Evolutionary conservation across 2,888 invertebrate species (phyloP).

Genomic region (Scaptomyza polygonia): DNA sequence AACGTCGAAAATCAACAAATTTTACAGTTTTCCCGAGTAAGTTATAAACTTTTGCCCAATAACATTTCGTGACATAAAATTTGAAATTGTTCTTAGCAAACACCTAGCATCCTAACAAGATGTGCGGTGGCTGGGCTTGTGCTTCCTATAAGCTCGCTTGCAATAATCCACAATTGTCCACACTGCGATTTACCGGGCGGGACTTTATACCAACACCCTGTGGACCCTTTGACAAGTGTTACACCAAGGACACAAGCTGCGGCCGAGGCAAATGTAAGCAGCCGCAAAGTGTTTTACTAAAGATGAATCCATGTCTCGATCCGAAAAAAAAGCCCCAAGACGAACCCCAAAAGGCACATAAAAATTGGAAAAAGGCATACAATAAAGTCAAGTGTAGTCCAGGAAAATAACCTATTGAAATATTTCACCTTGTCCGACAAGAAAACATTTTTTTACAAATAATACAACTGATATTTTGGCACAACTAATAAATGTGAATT

Average conservation of each 20-base stretch:
- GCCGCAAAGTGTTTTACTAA: slow-evolving; percentile 19
- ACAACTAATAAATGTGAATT: neutral
- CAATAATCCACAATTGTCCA: slow-evolving; percentile 61
- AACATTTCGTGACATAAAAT: neutral
- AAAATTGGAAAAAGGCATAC: slow-evolving; percentile 23
- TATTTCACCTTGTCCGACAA: too few relatives aligned
- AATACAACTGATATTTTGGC: neutral
- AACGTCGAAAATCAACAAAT: slow-evolving; percentile 9
- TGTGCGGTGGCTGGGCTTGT: slow-evolving; percentile 73
- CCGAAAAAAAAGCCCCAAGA: neutral
- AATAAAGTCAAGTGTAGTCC: slow-evolving; percentile 9
- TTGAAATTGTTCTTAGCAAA: neutral
- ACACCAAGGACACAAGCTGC: slow-evolving; percentile 51
- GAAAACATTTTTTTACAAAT: too few relatives aligned
- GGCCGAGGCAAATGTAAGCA: slow-evolving; percentile 46
- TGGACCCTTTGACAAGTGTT: slow-evolving; percentile 59
- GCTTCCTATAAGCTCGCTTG: slow-evolving; percentile 63
- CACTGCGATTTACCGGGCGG: slow-evolving; percentile 61
- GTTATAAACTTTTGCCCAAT: neutral
- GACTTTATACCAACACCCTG: slow-evolving; percentile 66
- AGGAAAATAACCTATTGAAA: neutral
- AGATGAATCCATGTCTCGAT: slow-evolving; percentile 31
- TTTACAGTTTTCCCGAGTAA: slow-evolving; percentile 11
- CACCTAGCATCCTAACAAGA: slow-evolving; percentile 13
- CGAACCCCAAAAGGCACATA: neutral